Evolutionary conservation across 1,140 invertebrate genomes (phyloP).

Genomic region (Cotesia chilonis): DNA sequence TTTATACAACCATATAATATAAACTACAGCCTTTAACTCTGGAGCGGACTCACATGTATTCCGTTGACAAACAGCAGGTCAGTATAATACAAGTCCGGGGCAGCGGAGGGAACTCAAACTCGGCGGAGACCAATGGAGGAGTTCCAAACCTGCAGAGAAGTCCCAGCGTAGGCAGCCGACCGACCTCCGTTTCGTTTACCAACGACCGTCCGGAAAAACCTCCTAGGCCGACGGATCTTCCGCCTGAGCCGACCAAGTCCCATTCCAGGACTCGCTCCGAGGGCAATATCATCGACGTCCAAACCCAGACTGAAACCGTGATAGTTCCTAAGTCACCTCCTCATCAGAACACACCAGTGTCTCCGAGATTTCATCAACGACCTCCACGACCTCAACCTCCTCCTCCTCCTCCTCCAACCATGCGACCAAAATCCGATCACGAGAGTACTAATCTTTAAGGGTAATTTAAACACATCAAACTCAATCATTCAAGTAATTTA

Average conservation of each 20-base stretch:
- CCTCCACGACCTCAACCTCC: slow-evolving; percentile 63
- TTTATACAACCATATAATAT: neutral
- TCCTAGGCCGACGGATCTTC: slow-evolving; percentile 53
- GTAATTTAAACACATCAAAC: neutral
- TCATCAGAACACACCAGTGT: slow-evolving; percentile 54
- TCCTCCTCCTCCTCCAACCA: slow-evolving; percentile 60
- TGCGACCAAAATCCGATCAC: slow-evolving; percentile 56
- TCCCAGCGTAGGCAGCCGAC: slow-evolving; percentile 60
- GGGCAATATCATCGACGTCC: slow-evolving; percentile 66
- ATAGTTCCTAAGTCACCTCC: slow-evolving; percentile 52
- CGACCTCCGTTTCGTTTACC: slow-evolving; percentile 56
- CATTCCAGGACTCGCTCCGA: slow-evolving; percentile 65
- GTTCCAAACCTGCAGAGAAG: slow-evolving; percentile 64
- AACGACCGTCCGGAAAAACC: slow-evolving; percentile 63
- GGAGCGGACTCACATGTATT: slow-evolving; percentile 74
- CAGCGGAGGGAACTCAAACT: slow-evolving; percentile 41
- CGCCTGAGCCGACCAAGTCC: slow-evolving; percentile 54
- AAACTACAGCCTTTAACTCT: slow-evolving; percentile 64
- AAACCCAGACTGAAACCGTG: slow-evolving; percentile 55
- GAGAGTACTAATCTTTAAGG: slow-evolving; percentile 64
- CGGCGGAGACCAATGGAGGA: slow-evolving; percentile 57
- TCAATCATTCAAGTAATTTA: neutral
- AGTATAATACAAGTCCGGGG: slow-evolving; percentile 72
- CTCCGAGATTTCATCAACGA: slow-evolving; percentile 58
- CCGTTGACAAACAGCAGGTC: slow-evolving; percentile 76